Evolutionary conservation across 1,140 invertebrate genomes (phyloP).

Genomic region (Atta colombica): DNA sequence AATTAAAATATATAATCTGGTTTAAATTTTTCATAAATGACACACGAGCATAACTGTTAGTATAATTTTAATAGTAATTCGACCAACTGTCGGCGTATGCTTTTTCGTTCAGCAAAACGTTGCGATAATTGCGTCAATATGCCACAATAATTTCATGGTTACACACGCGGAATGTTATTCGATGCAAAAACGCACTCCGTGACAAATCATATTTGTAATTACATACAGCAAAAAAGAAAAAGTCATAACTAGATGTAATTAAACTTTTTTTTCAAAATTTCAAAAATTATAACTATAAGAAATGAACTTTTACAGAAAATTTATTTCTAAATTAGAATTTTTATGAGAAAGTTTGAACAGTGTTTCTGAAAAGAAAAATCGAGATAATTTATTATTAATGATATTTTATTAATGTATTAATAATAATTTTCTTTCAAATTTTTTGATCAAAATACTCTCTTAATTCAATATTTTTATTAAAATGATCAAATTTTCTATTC

Average conservation of each 20-base stretch:
- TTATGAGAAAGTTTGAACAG: too few relatives aligned
- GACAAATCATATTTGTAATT: constrained; percentile 3
- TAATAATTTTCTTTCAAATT: neutral
- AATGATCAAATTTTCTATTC: neutral
- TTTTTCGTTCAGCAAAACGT: constrained; percentile 25
- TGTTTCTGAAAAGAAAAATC: too few relatives aligned
- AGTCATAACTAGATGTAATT: neutral
- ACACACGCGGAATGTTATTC: constrained; percentile 25
- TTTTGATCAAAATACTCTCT: neutral
- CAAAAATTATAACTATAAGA: neutral
- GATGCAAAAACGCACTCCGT: constrained; percentile 4
- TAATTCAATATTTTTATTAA: neutral
- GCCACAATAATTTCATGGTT: constrained; percentile 3
- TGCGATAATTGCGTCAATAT: constrained; percentile 39
- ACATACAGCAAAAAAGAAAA: neutral
- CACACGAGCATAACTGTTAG: neutral
- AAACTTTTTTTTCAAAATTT: neutral
- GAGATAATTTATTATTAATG: neutral
- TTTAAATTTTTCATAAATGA: neutral
- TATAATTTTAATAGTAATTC: constrained; percentile 27
- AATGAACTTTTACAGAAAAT: neutral
- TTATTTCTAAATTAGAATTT: neutral
- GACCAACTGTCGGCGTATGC: neutral
- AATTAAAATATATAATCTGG: neutral
- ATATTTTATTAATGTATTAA: neutral